Conservation (phyloP, 2,113 vertebrate genomes). For the Psittacara wagleri region DNA sequence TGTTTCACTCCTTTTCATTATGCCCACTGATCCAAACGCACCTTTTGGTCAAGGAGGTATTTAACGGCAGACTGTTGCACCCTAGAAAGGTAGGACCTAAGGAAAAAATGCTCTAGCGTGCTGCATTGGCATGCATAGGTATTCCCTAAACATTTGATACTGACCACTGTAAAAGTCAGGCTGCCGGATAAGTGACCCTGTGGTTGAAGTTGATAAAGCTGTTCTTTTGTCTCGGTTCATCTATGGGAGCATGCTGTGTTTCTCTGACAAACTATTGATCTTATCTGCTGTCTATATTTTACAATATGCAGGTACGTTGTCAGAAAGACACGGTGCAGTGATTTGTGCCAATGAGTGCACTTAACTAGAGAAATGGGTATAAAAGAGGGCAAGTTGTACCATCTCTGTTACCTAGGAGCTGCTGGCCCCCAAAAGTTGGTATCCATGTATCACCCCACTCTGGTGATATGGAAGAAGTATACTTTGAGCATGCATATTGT, state of each 20-base stretch:
- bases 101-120: neutral
- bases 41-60: neutral
- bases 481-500: neutral
- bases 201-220: neutral
- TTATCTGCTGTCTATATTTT: neutral
- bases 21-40: neutral
- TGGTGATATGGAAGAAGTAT: neutral
- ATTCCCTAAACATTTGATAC: neutral
- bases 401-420: neutral
- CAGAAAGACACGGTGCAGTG: neutral
- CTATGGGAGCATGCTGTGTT: neutral
- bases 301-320: neutral
- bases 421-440: neutral
- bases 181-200: neutral
- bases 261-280: neutral
- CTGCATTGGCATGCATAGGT: neutral
- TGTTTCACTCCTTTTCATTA: neutral
- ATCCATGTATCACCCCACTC: neutral
- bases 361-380: neutral
- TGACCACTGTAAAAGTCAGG: neutral
- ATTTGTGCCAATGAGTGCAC: neutral
- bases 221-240: neutral
- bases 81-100: neutral
- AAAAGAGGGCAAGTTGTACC: neutral
- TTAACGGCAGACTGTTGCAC: neutral